These are phyloP conservation scores for Mormoops blainvillei DNA, from an alignment of 2,113 vertebrate species.

Conservation along the genomic window DNA sequence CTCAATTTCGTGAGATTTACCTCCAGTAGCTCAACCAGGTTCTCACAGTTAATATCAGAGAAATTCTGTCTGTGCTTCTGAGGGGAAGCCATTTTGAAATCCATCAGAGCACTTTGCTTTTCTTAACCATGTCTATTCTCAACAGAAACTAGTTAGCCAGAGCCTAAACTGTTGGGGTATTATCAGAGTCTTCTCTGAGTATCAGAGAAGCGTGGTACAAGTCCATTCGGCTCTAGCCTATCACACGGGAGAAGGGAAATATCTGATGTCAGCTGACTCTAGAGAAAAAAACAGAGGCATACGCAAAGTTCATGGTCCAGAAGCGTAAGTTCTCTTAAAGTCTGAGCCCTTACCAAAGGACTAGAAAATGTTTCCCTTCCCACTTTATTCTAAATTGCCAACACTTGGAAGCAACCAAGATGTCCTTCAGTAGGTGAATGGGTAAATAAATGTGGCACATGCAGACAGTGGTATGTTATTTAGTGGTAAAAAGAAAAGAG, in stretches of 20 bases:
- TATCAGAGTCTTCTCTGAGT: not conserved
- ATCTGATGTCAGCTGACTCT: not conserved
- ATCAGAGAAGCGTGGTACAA: not conserved
- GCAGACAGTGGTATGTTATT: not conserved
- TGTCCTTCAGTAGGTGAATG: not conserved
- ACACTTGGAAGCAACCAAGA: not conserved
- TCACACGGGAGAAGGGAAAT: not conserved
- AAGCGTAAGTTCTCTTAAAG: too few species aligned
- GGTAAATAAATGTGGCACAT: not conserved
- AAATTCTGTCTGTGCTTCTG: not conserved
- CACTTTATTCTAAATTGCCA: not conserved
- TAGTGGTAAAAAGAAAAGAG: not conserved
- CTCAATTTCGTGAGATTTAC: not conserved
- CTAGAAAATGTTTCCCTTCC: not conserved
- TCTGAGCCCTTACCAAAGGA: not conserved
- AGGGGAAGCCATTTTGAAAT: not conserved
- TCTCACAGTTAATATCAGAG: not conserved
- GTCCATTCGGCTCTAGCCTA: not conserved
- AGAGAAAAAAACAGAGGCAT: not conserved
- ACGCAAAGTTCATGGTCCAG: too few species aligned
- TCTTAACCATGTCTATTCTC: not conserved
- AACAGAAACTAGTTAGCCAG: not conserved
- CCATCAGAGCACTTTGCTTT: not conserved
- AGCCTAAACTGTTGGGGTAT: not conserved
- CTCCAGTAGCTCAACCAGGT: not conserved